Percentiles rank a stretch among this genome's conserved stretches.
These are phyloP conservation scores for Rhinoraja longicauda DNA, from an alignment of 2,797 vertebrate genomes.

Conservation along the genomic window DNA sequence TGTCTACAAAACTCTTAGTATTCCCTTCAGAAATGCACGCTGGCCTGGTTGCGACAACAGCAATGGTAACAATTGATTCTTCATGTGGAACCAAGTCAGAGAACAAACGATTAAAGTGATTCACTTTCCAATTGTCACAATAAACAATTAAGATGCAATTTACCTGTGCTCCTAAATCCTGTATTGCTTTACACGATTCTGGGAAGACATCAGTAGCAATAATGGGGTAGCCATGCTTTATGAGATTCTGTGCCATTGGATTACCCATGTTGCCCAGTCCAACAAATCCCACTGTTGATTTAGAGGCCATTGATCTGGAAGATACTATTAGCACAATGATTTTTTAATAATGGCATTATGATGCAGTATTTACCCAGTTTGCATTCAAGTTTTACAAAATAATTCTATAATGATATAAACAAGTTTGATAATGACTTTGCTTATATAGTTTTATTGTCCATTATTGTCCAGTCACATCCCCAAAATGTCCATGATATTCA, in stretches of 20 bases:
- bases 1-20: neutral
- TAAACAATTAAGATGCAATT: neutral
- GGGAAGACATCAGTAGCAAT: constrained; percentile 91
- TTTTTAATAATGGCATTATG: neutral
- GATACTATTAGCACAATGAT: constrained; percentile 58
- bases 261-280: constrained; percentile 97
- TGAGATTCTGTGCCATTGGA: constrained; percentile 95
- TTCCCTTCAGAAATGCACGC: neutral
- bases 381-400: neutral
- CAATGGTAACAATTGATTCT: neutral
- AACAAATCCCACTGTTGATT: constrained; percentile 90
- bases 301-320: constrained; percentile 89
- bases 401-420: neutral
- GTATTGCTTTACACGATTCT: constrained; percentile 89
- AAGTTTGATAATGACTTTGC: neutral
- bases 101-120: neutral
- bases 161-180: constrained; percentile 91
- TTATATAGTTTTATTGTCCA: neutral
- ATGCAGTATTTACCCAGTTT: neutral
- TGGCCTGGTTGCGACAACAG: neutral
- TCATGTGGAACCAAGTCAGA: neutral
- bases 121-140: neutral
- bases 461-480: neutral
- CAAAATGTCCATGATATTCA: neutral
- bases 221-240: constrained; percentile 91